Evolutionary conservation across 2,888 invertebrate species (phyloP).

Genomic region (Conchocele bisecta): DNA sequence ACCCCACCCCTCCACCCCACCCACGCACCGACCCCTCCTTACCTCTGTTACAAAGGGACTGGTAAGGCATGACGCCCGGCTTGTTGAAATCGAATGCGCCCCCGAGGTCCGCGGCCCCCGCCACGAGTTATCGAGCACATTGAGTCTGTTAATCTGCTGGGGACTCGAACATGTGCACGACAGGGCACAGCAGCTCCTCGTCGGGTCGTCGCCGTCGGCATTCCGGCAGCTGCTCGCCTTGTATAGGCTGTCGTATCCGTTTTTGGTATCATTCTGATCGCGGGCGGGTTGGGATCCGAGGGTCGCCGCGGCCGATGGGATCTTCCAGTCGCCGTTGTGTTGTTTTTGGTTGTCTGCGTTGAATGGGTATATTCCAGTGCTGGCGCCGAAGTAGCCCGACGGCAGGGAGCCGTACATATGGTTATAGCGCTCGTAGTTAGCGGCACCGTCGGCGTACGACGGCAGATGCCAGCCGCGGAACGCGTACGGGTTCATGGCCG

Average conservation of each 20-base stretch:
- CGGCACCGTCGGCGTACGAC: slow-evolving; percentile 71
- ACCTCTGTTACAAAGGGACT: slow-evolving; percentile 73
- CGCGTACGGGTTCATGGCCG: slow-evolving; percentile 75
- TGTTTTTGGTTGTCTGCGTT: slow-evolving; percentile 73
- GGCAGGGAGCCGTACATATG: slow-evolving; percentile 76
- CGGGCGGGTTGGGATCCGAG: slow-evolving; percentile 62
- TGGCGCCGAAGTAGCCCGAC: slow-evolving; percentile 74
- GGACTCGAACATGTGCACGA: slow-evolving; percentile 72
- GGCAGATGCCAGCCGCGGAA: slow-evolving; percentile 78
- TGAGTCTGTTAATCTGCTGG: slow-evolving; percentile 68
- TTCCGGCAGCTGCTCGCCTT: slow-evolving; percentile 65
- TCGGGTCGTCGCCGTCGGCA: slow-evolving; percentile 65
- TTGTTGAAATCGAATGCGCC: slow-evolving; percentile 74
- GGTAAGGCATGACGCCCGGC: slow-evolving; percentile 71
- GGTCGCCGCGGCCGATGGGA: slow-evolving; percentile 64
- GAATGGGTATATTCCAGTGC: slow-evolving; percentile 71
- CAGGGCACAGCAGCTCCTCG: slow-evolving; percentile 74
- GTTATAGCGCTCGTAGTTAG: slow-evolving; percentile 74
- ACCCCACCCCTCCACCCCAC: too few species aligned
- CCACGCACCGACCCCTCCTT: slow-evolving; percentile 33
- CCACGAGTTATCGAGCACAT: slow-evolving; percentile 73
- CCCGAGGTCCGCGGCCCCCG: slow-evolving; percentile 67
- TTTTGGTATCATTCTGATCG: slow-evolving; percentile 62
- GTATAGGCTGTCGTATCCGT: slow-evolving; percentile 73
- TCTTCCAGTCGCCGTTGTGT: slow-evolving; percentile 73